Conservation (phyloP, 2,888 invertebrate genomes). For the Eupithecia exiguata region DNA sequence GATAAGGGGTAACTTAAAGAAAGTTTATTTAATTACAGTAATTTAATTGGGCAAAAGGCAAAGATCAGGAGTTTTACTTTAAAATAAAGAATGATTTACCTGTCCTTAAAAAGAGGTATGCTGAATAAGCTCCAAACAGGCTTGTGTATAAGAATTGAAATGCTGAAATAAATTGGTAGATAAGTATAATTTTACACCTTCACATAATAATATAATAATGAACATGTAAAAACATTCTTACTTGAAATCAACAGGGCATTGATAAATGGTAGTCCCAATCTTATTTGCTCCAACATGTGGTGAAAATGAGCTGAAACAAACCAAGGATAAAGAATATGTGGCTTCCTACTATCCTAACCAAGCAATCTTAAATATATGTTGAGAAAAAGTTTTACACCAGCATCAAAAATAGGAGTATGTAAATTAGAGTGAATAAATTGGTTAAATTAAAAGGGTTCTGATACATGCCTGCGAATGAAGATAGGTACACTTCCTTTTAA, state of each 20-base stretch:
- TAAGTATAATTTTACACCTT: not conserved
- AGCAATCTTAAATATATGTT: not conserved
- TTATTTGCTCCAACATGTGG: constrained; percentile 92
- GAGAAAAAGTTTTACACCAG: no score
- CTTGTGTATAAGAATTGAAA: constrained; percentile 97
- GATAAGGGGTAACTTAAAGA: not conserved
- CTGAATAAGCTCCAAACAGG: constrained; percentile 96
- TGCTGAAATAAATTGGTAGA: constrained; percentile 75
- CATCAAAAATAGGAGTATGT: not conserved
- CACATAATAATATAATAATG: not conserved
- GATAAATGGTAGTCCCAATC: constrained; percentile 87
- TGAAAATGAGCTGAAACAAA: constrained; percentile 92
- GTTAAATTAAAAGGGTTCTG: no score
- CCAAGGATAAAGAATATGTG: not conserved
- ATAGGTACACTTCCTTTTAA: no score
- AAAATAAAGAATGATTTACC: constrained; percentile 71
- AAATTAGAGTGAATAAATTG: no score
- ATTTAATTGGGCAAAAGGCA: not conserved
- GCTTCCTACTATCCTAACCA: not conserved
- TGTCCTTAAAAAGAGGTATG: constrained; percentile 95
- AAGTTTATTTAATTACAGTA: not conserved
- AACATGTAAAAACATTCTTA: constrained; percentile 71
- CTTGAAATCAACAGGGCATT: constrained; percentile 89
- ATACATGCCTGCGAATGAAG: no score
- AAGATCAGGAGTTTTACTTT: not conserved